These are phyloP conservation scores for Drosophila tani DNA, from an alignment of 1,140 invertebrate species.

Conservation along the genomic window DNA sequence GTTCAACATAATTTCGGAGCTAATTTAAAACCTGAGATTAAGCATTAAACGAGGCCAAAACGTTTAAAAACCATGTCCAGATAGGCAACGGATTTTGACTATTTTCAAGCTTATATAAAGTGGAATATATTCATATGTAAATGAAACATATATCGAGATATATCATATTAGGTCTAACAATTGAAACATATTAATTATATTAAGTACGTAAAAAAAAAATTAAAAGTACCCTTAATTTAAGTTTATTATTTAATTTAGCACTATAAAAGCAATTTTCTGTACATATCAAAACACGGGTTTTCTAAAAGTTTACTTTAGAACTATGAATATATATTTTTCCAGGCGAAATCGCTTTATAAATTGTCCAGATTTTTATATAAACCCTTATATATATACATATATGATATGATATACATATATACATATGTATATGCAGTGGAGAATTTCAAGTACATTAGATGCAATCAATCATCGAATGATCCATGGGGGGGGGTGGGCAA, in stretches of 20 bases:
- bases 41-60: too few species aligned
- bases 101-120: not conserved
- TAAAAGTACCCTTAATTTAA: not conserved
- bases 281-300: not conserved
- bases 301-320: not conserved
- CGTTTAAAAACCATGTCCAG: too few species aligned
- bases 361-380: conserved; percentile 25
- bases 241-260: not conserved
- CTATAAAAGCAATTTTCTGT: not conserved
- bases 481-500: conserved; percentile 36
- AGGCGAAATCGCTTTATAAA: conserved; percentile 21
- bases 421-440: conserved; percentile 12
- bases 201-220: not conserved
- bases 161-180: too few species aligned
- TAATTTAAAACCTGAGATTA: too few species aligned
- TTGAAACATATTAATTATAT: not conserved
- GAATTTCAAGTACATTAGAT: conserved; percentile 24
- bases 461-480: conserved; percentile 7
- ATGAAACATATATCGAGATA: not conserved
- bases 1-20: too few species aligned
- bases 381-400: conserved; percentile 17
- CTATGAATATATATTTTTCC: conserved; percentile 5
- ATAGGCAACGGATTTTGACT: not conserved
- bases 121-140: not conserved
- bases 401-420: too few species aligned